Conservation (phyloP, 2,113 vertebrate genomes). For the crab-eating macaque (Macaca fascicularis) region T2T-MFA8v1.1 NC_088378.1:49636501-49637000, state of each 20-base stretch:
- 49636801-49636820: background rate
- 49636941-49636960: background rate
- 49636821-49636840: background rate
- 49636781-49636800: background rate
- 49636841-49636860: background rate
- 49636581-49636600: background rate
- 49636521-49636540: conserved; percentile 40
- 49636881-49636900: background rate
- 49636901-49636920: background rate
- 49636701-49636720: background rate
- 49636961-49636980: background rate
- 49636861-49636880: background rate
- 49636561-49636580: background rate
- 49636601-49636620: background rate
- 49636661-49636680: background rate
- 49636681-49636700: background rate
- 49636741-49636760: background rate
- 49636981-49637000: background rate
- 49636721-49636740: background rate
- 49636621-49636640: background rate
- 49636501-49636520: conserved; percentile 21
- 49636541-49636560: background rate
- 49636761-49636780: background rate
- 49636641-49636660: background rate
- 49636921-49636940: background rate